phyloP scores from a whole-genome alignment of 2,888 invertebrate genomes.

The Epinotia bilunana region DNA sequence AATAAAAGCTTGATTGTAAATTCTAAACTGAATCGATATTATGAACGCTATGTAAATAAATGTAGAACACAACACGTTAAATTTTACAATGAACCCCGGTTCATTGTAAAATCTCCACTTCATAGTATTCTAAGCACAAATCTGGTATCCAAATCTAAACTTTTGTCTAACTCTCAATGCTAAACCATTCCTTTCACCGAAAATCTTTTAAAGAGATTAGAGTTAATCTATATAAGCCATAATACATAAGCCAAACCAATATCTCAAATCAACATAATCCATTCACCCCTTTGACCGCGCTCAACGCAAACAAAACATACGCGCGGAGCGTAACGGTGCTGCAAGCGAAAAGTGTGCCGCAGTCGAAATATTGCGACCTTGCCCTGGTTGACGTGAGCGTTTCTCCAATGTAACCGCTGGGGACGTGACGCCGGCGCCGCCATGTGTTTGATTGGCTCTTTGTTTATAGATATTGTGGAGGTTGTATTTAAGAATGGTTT shows the following conservation, averaged over 20 bases:
- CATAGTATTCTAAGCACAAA: background rate
- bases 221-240: too few relatives aligned
- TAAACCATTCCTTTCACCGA: conserved; percentile 2
- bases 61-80: too few relatives aligned
- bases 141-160: background rate
- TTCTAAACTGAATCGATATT: too few relatives aligned
- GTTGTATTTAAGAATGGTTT: background rate
- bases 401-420: conserved; percentile 34
- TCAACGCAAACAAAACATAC: conserved; percentile 55
- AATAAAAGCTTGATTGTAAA: too few relatives aligned
- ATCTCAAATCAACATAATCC: conserved; percentile 36
- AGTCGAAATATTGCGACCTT: conserved; percentile 47
- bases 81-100: too few relatives aligned
- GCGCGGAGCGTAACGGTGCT: conserved; percentile 51
- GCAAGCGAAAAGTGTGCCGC: conserved; percentile 72
- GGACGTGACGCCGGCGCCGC: conserved; percentile 25
- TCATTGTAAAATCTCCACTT: background rate
- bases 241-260: conserved; percentile 5
- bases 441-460: conserved; percentile 8
- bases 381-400: conserved; percentile 45
- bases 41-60: too few relatives aligned
- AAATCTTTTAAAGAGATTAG: conserved; percentile 3
- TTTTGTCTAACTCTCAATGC: background rate
- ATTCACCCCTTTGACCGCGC: conserved; percentile 39
- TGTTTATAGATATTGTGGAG: conserved; percentile 13